Evolutionary conservation across 1,140 invertebrate genomes (phyloP).

Genomic region (Lucilia sericata): DNA sequence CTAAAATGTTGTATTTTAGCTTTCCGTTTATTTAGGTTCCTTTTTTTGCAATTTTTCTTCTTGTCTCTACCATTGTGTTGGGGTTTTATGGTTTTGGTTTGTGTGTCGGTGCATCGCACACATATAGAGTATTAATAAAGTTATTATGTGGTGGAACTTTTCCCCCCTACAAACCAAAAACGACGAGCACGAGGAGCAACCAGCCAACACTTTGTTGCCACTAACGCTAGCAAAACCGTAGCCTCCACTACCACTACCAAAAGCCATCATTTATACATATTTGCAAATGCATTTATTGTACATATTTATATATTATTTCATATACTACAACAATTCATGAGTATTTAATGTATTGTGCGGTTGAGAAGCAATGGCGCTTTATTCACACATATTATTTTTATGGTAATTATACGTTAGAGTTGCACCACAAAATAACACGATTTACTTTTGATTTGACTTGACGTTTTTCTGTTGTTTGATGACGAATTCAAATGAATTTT

Average conservation of each 20-base stretch:
- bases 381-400: conserved; percentile 4
- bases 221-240: background rate
- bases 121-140: conserved; percentile 9
- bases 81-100: conserved; percentile 5
- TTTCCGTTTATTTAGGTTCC: background rate
- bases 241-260: background rate
- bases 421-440: background rate
- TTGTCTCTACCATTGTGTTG: background rate
- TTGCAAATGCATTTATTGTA: background rate
- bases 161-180: background rate
- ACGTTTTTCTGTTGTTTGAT: background rate
- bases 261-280: background rate
- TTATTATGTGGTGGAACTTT: conserved; percentile 14
- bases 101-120: background rate
- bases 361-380: background rate
- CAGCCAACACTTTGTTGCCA: background rate
- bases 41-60: background rate
- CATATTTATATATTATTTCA: no score
- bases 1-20: conserved; percentile 10
- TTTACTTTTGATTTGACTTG: conserved; percentile 16
- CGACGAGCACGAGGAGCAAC: background rate
- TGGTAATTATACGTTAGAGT: conserved; percentile 13
- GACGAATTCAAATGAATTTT: conserved; percentile 20
- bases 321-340: no score
- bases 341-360: no score